These are phyloP conservation scores for Rhabdomys dilectus DNA, from an alignment of 2,113 vertebrate species.

Conservation along the genomic window DNA sequence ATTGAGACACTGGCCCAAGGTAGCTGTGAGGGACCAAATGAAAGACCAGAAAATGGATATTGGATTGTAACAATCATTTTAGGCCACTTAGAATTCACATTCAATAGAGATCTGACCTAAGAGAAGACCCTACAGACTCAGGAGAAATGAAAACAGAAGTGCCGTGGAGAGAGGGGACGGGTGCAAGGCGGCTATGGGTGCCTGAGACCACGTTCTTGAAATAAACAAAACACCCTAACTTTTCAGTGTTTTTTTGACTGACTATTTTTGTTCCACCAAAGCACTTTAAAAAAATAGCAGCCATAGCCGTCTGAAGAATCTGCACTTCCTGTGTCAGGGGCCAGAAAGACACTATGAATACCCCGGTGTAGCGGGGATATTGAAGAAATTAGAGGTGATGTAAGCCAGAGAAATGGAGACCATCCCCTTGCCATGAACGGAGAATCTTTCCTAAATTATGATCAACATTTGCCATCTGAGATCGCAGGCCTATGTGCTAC, in stretches of 20 bases:
- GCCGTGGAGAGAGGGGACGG: rapidly evolving
- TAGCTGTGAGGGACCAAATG: background rate
- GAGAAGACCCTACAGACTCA: background rate
- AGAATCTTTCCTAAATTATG: background rate
- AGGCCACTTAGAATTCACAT: rapidly evolving
- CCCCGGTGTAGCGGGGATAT: background rate
- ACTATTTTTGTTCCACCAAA: background rate
- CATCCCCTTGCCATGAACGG: background rate
- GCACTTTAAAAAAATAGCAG: background rate
- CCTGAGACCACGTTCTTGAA: background rate
- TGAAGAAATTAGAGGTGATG: background rate
- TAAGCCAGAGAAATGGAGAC: background rate
- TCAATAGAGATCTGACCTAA: background rate
- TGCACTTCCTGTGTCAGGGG: too few relatives aligned
- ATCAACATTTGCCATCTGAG: background rate
- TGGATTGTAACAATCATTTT: background rate
- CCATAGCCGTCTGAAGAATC: background rate
- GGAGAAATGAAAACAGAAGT: background rate
- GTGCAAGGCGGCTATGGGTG: background rate
- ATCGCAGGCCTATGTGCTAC: background rate
- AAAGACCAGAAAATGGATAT: background rate
- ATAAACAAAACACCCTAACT: background rate
- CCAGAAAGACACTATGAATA: background rate
- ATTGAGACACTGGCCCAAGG: background rate
- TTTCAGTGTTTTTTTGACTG: background rate